Percentiles rank a stretch among this genome's conserved stretches.
phyloP scores from a whole-genome alignment of 37 sponge, comb jelly and placozoan species.

The Theonella swinhoei region DNA sequence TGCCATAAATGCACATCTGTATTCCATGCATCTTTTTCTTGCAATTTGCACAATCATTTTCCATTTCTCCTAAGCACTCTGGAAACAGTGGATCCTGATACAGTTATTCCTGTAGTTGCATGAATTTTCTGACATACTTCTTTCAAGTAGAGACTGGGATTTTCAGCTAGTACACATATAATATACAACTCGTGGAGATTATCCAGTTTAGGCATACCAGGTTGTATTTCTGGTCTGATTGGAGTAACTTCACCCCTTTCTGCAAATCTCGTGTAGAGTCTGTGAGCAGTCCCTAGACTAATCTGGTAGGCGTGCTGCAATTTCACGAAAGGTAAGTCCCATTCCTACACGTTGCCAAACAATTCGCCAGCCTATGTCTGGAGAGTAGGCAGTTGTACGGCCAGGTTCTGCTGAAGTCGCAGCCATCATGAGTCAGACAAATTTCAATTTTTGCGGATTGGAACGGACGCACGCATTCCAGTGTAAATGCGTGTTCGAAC shows the following conservation, averaged over 20 bases:
- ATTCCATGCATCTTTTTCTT: conserved; percentile 20
- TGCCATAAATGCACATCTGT: conserved; percentile 34
- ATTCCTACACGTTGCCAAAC: conserved; percentile 40
- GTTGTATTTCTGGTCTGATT: neutral
- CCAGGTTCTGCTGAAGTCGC: conserved; percentile 34
- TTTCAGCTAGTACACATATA: conserved; percentile 18
- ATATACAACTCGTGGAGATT: conserved; percentile 36
- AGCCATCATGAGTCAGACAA: no score
- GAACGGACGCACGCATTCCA: no score
- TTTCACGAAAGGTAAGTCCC: conserved; percentile 15
- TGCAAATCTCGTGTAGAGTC: conserved; percentile 19
- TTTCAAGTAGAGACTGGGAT: conserved; percentile 24
- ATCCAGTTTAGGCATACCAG: conserved; percentile 11
- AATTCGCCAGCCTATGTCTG: conserved; percentile 43
- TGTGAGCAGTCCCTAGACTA: conserved; percentile 23
- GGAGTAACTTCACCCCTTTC: conserved; percentile 8
- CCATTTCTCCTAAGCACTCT: conserved; percentile 16
- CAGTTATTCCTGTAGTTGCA: neutral
- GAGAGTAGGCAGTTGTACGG: conserved; percentile 16
- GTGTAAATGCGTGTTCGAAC: no score
- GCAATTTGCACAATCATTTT: conserved; percentile 29
- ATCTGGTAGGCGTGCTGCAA: conserved; percentile 23
- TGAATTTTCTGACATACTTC: conserved; percentile 25
- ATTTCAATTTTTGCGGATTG: no score
- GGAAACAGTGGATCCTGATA: conserved; percentile 31